These are phyloP conservation scores for Urophycis tenuis DNA, from an alignment of 2,797 vertebrate species.

Conservation along the genomic window DNA sequence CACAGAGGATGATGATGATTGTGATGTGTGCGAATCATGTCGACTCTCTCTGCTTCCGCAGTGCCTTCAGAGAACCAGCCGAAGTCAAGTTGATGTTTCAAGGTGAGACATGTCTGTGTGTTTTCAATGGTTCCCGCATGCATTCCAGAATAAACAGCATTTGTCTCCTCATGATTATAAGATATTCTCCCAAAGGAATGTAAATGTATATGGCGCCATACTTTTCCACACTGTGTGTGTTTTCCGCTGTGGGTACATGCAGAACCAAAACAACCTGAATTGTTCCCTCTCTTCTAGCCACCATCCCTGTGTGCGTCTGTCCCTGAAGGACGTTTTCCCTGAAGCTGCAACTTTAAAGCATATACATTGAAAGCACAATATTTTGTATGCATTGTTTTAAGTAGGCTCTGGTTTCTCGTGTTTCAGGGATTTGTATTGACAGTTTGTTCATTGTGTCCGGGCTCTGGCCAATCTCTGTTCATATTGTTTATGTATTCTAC, in stretches of 20 bases:
- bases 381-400: not conserved
- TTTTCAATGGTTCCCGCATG: not conserved
- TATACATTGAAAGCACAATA: not conserved
- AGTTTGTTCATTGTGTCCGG: not conserved
- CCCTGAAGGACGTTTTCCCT: not conserved
- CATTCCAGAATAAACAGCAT: not conserved
- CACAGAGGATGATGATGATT: not conserved
- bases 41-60: constrained; percentile 34
- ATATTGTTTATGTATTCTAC: constrained; percentile 2
- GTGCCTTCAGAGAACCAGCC: constrained; percentile 42
- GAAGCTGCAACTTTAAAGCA: not conserved
- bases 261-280: too few species aligned
- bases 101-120: constrained; percentile 29
- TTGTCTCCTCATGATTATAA: not conserved
- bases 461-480: not conserved
- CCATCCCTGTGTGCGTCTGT: not conserved
- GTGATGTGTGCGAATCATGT: constrained; percentile 22
- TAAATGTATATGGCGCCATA: not conserved
- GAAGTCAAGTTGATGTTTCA: constrained; percentile 43
- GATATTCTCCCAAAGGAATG: not conserved
- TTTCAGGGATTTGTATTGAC: not conserved
- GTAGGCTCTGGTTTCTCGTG: not conserved
- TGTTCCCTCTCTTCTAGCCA: not conserved
- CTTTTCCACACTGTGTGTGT: not conserved
- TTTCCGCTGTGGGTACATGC: too few species aligned